Evolutionary conservation across 2,113 vertebrate species (phyloP).

Genomic region (Astatoreochromis straeleni): DNA sequence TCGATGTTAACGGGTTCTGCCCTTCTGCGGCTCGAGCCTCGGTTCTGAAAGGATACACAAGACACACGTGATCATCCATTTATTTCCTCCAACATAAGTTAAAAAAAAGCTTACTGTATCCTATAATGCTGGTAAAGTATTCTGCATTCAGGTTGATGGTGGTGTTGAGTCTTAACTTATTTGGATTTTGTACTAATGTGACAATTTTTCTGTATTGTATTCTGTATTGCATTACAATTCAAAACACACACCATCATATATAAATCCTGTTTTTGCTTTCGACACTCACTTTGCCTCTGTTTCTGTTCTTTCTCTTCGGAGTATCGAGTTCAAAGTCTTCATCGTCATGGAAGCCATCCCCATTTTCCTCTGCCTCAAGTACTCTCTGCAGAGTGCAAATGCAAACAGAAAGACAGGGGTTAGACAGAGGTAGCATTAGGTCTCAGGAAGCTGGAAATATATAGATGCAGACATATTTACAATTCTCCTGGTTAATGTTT

Average conservation of each 20-base stretch:
- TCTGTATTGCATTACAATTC: background rate
- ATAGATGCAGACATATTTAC: background rate
- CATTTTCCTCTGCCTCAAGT: conserved; percentile 93
- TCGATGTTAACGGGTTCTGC: conserved; percentile 82
- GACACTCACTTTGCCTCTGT: conserved; percentile 87
- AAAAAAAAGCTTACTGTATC: background rate
- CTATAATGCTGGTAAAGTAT: background rate
- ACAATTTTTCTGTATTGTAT: background rate
- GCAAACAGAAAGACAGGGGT: background rate
- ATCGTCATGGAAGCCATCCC: conserved; percentile 89
- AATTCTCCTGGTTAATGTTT: background rate
- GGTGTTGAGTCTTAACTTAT: background rate
- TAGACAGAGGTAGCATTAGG: background rate
- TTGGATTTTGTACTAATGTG: background rate
- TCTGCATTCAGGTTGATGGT: background rate
- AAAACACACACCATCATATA: background rate
- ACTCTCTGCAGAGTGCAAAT: conserved; percentile 75
- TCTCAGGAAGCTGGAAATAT: background rate
- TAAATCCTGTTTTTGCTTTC: background rate
- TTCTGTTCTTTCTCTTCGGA: conserved; percentile 93
- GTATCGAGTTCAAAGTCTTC: conserved; percentile 94
- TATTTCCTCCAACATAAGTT: background rate
- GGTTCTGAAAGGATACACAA: conserved; percentile 72
- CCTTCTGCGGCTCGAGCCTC: conserved; percentile 85
- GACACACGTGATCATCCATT: background rate